Evolutionary conservation across 2,888 invertebrate genomes (phyloP).

Genomic region (Drosophila meridionalis): DNA sequence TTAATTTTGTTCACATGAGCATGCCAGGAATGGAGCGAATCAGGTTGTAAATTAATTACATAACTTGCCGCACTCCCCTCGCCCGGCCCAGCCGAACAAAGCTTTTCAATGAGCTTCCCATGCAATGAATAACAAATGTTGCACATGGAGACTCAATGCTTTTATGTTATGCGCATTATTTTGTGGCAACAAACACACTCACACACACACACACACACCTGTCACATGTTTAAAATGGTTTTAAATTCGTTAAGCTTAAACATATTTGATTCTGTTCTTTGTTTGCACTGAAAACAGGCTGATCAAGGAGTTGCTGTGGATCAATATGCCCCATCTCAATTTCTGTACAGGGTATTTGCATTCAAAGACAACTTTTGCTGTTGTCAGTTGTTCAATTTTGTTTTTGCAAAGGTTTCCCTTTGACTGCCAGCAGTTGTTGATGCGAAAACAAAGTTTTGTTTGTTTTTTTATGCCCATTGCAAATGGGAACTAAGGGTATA

Average conservation of each 20-base stretch:
- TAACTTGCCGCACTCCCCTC: neutral
- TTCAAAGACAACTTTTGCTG: conserved; percentile 3
- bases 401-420: conserved; percentile 16
- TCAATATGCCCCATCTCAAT: neutral
- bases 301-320: neutral
- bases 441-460: conserved; percentile 8
- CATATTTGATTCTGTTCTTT: conserved; percentile 21
- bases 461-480: neutral
- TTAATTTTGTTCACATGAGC: neutral
- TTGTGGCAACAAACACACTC: neutral
- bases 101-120: neutral
- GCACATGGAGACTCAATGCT: conserved; percentile 15
- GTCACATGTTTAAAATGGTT: neutral
- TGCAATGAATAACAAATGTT: conserved; percentile 13
- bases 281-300: neutral
- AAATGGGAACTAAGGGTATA: neutral
- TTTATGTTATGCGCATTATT: neutral
- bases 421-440: neutral
- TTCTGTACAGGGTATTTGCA: neutral
- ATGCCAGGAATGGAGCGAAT: neutral
- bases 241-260: neutral
- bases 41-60: conserved; percentile 2
- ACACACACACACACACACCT: neutral
- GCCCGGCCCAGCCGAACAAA: neutral
- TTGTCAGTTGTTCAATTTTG: conserved; percentile 25